Evolutionary conservation across 2,113 vertebrate genomes (phyloP).

Genomic region (Calcarius ornatus): DNA sequence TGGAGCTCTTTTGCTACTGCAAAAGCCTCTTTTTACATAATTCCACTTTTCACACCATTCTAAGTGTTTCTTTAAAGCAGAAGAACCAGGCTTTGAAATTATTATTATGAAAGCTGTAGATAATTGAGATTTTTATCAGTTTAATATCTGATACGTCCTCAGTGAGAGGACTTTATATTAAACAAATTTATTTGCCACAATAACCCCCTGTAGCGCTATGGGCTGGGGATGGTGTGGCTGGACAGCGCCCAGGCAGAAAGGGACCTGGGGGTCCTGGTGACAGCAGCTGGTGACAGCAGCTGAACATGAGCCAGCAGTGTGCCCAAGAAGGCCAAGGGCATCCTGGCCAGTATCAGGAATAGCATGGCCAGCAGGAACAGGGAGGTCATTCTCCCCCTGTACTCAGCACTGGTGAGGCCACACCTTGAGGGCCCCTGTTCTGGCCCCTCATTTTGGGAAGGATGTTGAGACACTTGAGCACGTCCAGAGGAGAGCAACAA

Average conservation of each 20-base stretch:
- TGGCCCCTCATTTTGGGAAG: neutral
- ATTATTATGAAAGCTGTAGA: neutral
- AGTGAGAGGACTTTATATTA: neutral
- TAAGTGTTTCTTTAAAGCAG: neutral
- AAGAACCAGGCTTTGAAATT: neutral
- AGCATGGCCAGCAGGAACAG: neutral
- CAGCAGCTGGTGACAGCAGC: no score
- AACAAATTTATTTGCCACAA: no score
- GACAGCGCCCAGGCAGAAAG: neutral
- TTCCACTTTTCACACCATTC: neutral
- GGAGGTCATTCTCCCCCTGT: neutral
- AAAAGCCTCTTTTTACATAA: neutral
- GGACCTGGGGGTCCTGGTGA: neutral
- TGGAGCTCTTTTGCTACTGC: neutral
- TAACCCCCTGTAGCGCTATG: neutral
- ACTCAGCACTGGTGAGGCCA: rapidly evolving
- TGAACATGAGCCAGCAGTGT: neutral
- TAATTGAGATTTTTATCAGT: neutral
- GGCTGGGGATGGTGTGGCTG: neutral
- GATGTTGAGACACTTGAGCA: rapidly evolving
- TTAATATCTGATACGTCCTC: neutral
- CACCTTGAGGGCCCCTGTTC: neutral
- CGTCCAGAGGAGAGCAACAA: rapidly evolving
- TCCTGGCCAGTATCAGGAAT: neutral
- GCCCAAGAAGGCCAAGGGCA: neutral